phyloP scores from a whole-genome alignment of 37 sponge, comb jelly and placozoan genomes.

The Oopsacas minuta region DNA sequence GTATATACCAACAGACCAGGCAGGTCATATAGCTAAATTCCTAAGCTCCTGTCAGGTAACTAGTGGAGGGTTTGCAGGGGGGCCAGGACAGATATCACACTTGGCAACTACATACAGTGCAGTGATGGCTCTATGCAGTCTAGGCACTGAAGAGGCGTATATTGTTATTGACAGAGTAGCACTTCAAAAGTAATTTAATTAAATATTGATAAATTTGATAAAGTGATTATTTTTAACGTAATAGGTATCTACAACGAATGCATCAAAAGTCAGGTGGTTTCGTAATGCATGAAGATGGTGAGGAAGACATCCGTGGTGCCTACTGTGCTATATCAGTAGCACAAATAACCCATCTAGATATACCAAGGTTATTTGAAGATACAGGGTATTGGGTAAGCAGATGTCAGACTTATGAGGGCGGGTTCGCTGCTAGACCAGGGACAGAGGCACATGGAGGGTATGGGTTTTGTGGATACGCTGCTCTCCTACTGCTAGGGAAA shows the following conservation, averaged over 20 bases:
- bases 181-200: constrained; percentile 26
- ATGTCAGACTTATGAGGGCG: constrained; percentile 91
- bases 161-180: constrained; percentile 44
- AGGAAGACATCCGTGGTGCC: constrained; percentile 78
- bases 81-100: constrained; percentile 89
- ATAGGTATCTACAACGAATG: constrained; percentile 38
- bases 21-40: constrained; percentile 43
- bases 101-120: constrained; percentile 94
- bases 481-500: constrained; percentile 55
- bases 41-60: constrained; percentile 56
- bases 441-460: constrained; percentile 94
- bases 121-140: constrained; percentile 58
- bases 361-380: constrained; percentile 38
- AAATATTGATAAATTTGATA: not conserved
- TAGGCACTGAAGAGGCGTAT: constrained; percentile 73
- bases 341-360: constrained; percentile 43
- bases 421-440: constrained; percentile 57
- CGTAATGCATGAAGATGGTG: constrained; percentile 90
- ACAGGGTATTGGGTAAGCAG: constrained; percentile 74
- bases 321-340: constrained; percentile 80
- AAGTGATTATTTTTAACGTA: not conserved
- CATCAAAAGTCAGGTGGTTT: constrained; percentile 71
- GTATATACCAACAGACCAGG: not conserved
- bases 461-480: constrained; percentile 87
- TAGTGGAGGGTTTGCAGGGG: constrained; percentile 80